Conservation (phyloP, 1,140 invertebrate genomes). For the Acromyrmex charruanus region DNA sequence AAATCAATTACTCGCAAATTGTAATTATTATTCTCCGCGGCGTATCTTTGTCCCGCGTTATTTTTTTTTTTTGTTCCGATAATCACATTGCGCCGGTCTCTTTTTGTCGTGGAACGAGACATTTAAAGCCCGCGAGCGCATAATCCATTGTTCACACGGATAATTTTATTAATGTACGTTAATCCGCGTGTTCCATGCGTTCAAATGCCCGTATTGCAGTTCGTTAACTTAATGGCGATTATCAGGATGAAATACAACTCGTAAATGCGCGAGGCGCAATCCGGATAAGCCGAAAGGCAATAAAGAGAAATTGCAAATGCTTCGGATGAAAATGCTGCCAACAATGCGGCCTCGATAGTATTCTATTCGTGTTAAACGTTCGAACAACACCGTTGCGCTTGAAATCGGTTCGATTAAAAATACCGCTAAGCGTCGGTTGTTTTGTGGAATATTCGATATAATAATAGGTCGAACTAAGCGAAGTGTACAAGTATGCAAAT, state of each 20-base stretch:
- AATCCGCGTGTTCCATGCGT: constrained; percentile 72
- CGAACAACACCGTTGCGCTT: constrained; percentile 74
- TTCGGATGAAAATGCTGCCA: constrained; percentile 75
- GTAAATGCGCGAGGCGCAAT: constrained; percentile 72
- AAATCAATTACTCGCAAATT: constrained; percentile 60
- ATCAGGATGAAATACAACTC: constrained; percentile 76
- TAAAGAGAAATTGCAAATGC: constrained; percentile 78
- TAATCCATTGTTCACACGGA: constrained; percentile 76
- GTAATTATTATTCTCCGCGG: constrained; percentile 62
- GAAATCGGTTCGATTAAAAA: constrained; percentile 73
- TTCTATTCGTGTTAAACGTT: constrained; percentile 76
- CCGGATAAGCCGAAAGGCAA: constrained; percentile 78
- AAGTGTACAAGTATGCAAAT: neutral
- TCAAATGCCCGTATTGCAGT: constrained; percentile 76
- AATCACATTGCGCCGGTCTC: constrained; percentile 63
- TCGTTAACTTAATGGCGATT: constrained; percentile 78
- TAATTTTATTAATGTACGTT: constrained; percentile 78
- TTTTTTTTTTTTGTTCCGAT: constrained; percentile 63
- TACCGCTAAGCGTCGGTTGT: constrained; percentile 64
- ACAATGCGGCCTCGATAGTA: constrained; percentile 67
- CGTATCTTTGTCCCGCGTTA: constrained; percentile 61
- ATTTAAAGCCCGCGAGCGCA: constrained; percentile 67
- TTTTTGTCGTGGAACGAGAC: constrained; percentile 68
- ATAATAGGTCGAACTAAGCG: constrained; percentile 11
- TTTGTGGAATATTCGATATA: constrained; percentile 51